phyloP scores from a whole-genome alignment of 2,113 vertebrate genomes.

The Xyliphius kryptos region DNA sequence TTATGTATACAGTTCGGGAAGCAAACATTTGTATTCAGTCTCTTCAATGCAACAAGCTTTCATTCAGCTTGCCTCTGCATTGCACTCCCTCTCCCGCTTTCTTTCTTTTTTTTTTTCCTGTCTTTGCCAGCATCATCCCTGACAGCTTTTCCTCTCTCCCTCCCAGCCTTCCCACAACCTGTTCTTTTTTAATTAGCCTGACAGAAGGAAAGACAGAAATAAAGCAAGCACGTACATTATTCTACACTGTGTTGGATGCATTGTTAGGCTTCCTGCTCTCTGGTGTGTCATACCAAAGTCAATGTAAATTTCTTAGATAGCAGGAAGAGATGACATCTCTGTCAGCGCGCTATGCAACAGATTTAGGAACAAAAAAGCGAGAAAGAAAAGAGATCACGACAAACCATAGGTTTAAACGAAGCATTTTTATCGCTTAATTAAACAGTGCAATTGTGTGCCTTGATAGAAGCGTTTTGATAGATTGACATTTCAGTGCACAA shows the following conservation, averaged over 20 bases:
- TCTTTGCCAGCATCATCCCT: constrained; percentile 42
- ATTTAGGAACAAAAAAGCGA: constrained; percentile 25
- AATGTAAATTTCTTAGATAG: constrained; percentile 36
- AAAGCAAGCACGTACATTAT: constrained; percentile 46
- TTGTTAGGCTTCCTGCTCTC: constrained; percentile 14
- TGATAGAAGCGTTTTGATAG: too few species aligned
- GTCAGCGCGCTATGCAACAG: constrained; percentile 24
- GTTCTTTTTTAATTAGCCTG: constrained; percentile 61
- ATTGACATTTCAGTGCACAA: too few species aligned
- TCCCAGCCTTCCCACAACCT: constrained; percentile 50
- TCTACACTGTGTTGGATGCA: constrained; percentile 28
- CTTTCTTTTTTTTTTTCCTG: constrained; percentile 42
- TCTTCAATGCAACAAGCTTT: constrained; percentile 42
- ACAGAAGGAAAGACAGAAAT: constrained; percentile 50
- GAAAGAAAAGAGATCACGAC: not conserved
- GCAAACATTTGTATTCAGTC: constrained; percentile 45
- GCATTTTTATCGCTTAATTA: too few species aligned
- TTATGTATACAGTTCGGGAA: constrained; percentile 34
- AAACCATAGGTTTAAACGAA: too few species aligned
- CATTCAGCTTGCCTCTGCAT: constrained; percentile 40
- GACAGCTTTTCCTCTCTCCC: constrained; percentile 51
- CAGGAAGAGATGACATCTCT: constrained; percentile 26
- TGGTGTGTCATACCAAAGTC: constrained; percentile 34
- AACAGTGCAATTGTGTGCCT: too few species aligned
- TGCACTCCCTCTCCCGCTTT: constrained; percentile 32